Evolutionary conservation across 2,888 invertebrate genomes (phyloP).

Genomic region (Chymomyza amoena): DNA sequence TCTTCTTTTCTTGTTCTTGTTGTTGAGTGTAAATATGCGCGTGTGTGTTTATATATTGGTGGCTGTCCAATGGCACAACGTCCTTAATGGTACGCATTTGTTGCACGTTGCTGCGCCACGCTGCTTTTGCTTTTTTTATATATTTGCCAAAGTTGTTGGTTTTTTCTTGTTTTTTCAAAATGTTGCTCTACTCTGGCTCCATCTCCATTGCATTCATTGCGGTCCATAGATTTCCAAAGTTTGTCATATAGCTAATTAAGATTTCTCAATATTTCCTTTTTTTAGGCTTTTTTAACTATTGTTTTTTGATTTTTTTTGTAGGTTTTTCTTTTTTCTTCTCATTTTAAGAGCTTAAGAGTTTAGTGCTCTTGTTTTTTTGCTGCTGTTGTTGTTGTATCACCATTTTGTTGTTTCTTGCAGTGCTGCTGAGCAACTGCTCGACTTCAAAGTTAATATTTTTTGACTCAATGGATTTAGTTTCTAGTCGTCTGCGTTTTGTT

Average conservation of each 20-base stretch:
- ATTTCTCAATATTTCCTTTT: neutral
- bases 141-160: neutral
- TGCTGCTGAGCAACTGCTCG: slow-evolving; percentile 25
- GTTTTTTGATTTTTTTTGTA: slow-evolving; percentile 17
- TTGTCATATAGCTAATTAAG: neutral
- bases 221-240: neutral
- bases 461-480: slow-evolving; percentile 51
- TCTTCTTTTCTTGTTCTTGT: neutral
- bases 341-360: slow-evolving; percentile 7
- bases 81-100: slow-evolving; percentile 1
- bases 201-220: neutral
- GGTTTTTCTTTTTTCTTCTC: slow-evolving; percentile 18
- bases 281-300: neutral
- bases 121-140: slow-evolving; percentile 25
- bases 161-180: neutral
- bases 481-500: slow-evolving; percentile 14
- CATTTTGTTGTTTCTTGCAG: slow-evolving; percentile 21
- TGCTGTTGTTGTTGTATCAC: slow-evolving; percentile 20
- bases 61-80: slow-evolving; percentile 9
- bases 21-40: neutral
- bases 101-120: slow-evolving; percentile 11
- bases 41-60: neutral
- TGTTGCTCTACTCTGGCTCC: neutral
- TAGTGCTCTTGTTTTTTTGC: slow-evolving; percentile 34
- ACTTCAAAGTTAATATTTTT: slow-evolving; percentile 56